Conservation (phyloP, 2,888 invertebrate genomes). For the Nebria brevicollis region DNA sequence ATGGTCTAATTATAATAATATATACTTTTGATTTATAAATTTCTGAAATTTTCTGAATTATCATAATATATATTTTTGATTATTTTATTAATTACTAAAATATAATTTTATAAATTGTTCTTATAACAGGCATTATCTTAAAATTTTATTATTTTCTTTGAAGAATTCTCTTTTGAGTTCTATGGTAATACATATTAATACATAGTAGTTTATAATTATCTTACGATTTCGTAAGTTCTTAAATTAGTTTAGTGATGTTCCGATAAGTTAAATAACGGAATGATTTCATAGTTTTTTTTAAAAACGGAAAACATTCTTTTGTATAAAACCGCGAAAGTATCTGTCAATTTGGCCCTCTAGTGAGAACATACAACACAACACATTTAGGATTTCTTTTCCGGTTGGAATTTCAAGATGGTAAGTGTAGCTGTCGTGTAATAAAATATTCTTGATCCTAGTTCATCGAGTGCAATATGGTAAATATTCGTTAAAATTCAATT, state of each 20-base stretch:
- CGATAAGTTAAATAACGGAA: not conserved
- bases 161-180: too few relatives aligned
- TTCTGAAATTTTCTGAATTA: too few relatives aligned
- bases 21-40: too few relatives aligned
- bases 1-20: too few relatives aligned
- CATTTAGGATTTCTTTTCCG: conserved; percentile 51
- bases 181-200: not conserved
- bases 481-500: conserved; percentile 19
- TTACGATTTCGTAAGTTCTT: not conserved
- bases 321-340: conserved; percentile 9
- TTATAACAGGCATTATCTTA: too few relatives aligned
- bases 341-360: conserved; percentile 27
- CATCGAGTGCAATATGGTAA: conserved; percentile 43
- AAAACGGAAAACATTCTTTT: not conserved
- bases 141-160: too few relatives aligned
- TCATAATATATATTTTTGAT: too few relatives aligned
- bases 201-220: not conserved
- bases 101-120: too few relatives aligned
- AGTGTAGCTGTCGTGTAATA: conserved; percentile 50
- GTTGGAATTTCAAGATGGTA: conserved; percentile 54
- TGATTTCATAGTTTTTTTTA: conserved; percentile 13
- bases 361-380: not conserved
- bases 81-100: too few relatives aligned
- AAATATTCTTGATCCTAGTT: conserved; percentile 47
- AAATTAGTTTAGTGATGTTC: not conserved